These are phyloP conservation scores for Aphaenogaster ashmeadi DNA, from an alignment of 1,140 invertebrate species.

Conservation along the genomic window DNA sequence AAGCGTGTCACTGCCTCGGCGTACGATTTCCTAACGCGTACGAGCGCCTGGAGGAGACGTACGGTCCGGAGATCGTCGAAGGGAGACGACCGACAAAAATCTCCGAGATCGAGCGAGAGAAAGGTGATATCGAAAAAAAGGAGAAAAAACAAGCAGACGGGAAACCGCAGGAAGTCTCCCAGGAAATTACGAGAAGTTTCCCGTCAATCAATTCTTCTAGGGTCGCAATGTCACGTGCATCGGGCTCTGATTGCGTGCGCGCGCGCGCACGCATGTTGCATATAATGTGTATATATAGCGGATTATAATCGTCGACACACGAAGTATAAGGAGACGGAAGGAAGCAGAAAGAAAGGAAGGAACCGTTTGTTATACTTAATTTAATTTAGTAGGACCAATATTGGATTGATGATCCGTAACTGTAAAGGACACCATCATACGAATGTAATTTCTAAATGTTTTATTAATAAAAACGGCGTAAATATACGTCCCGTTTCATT, in stretches of 20 bases:
- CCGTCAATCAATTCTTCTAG: slow-evolving; percentile 30
- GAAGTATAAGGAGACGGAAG: slow-evolving; percentile 26
- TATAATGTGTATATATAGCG: slow-evolving; percentile 73
- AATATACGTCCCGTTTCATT: slow-evolving; percentile 4
- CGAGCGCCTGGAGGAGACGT: background rate
- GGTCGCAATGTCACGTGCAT: slow-evolving; percentile 63
- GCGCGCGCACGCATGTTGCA: slow-evolving; percentile 58
- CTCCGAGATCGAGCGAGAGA: background rate
- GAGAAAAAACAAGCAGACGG: background rate
- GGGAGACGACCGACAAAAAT: background rate
- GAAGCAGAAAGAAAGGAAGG: slow-evolving; percentile 8
- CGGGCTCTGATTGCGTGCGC: slow-evolving; percentile 51
- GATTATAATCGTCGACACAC: slow-evolving; percentile 68
- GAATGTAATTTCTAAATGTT: slow-evolving; percentile 84
- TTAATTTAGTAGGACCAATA: slow-evolving; percentile 81
- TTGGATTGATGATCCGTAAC: slow-evolving; percentile 76
- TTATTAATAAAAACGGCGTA: slow-evolving; percentile 80
- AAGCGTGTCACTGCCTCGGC: slow-evolving; percentile 72
- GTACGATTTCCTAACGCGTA: slow-evolving; percentile 37
- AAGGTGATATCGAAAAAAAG: background rate
- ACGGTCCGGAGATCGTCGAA: slow-evolving; percentile 3
- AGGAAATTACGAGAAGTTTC: background rate
- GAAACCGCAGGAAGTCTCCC: background rate
- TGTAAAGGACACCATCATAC: slow-evolving; percentile 77
- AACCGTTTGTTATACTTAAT: slow-evolving; percentile 80